phyloP scores from a whole-genome alignment of 2,113 vertebrate genomes.

The Enhydra lutris region DNA sequence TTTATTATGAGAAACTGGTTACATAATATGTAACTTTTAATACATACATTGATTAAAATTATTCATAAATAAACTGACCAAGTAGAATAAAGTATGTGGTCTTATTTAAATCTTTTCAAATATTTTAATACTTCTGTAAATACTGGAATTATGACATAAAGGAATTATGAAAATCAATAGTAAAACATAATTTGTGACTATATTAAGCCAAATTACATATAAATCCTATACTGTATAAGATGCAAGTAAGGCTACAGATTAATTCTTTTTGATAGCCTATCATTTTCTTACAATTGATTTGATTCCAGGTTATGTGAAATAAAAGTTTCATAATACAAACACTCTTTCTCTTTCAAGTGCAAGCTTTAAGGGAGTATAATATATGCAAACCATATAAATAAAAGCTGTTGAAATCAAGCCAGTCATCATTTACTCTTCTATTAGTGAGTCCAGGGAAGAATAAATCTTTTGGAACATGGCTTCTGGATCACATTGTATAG shows the following conservation, averaged over 20 bases:
- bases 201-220: neutral
- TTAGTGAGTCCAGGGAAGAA: neutral
- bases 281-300: slow-evolving; percentile 3
- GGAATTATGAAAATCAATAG: neutral
- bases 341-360: neutral
- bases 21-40: neutral
- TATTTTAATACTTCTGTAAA: neutral
- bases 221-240: neutral
- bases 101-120: neutral
- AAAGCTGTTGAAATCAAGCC: slow-evolving; percentile 31
- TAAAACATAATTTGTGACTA: neutral
- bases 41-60: neutral
- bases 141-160: neutral
- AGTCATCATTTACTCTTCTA: slow-evolving; percentile 33
- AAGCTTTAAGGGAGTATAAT: neutral
- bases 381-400: neutral
- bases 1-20: neutral
- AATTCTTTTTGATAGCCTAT: slow-evolving; percentile 1
- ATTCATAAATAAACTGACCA: neutral
- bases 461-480: neutral
- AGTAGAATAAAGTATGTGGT: neutral
- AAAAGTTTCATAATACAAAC: neutral
- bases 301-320: neutral
- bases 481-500: neutral
- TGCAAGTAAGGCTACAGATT: neutral